Conservation (phyloP, 2,888 invertebrate genomes). For the Himalopsyche kuldschensis region DNA sequence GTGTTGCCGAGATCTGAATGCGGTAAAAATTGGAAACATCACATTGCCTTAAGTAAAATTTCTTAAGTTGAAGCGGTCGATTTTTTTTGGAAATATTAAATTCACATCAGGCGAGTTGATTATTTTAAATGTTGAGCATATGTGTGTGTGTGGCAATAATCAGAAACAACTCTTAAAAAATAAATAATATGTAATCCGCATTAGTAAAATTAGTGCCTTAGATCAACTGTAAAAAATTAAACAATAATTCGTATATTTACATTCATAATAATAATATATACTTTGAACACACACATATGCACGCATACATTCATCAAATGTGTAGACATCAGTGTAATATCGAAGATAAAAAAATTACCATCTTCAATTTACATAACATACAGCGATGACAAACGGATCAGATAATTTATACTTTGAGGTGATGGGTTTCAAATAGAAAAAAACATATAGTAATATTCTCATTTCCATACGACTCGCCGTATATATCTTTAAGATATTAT, state of each 20-base stretch:
- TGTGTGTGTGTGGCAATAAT: constrained; percentile 16
- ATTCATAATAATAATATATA: not conserved
- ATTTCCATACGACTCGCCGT: not conserved
- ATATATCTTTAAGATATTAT: not conserved
- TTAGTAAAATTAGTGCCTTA: constrained; percentile 34
- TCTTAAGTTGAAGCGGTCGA: not conserved
- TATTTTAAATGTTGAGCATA: constrained; percentile 20
- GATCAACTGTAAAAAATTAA: constrained; percentile 34
- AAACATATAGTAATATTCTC: not conserved
- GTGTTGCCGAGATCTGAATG: not conserved
- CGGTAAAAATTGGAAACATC: not conserved
- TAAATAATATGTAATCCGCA: constrained; percentile 33
- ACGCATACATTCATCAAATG: not conserved
- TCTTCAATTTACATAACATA: not conserved
- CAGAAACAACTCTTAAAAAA: constrained; percentile 30
- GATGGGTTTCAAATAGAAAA: not conserved
- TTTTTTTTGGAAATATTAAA: not conserved
- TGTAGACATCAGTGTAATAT: constrained; percentile 3
- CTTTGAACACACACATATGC: constrained; percentile 9
- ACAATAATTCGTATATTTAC: constrained; percentile 12
- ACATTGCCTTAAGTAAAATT: not conserved
- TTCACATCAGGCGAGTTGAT: not conserved
- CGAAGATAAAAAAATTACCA: not conserved
- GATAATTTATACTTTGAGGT: not conserved
- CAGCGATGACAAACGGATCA: not conserved